Evolutionary conservation across 2,888 invertebrate genomes (phyloP), one percentile per base, ranked within the genome.

Genomic region (Anarsia innoxiella): DNA sequence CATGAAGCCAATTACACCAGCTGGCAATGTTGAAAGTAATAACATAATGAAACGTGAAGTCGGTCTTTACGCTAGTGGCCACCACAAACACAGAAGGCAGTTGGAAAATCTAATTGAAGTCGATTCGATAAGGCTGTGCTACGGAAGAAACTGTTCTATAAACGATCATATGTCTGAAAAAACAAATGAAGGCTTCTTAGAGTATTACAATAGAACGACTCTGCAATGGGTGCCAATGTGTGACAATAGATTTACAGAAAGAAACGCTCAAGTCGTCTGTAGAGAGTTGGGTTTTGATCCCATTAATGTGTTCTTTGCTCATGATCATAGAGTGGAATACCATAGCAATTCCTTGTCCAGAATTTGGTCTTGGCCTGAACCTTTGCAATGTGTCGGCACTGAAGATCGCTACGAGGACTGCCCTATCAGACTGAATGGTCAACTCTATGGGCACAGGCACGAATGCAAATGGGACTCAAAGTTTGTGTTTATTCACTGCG

Each of bases 151-250:
- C 56, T 93, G 93, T 53, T 85, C 88, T 0, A 80, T 86, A 1
- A 88, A 83, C 39, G 88, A 89, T 34, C 80, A 85, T 28, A 56
- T 72, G 8, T 68, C 78, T 10, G 80, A 82, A 32, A 77, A 70
- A 41, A 83, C 86, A 1, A 88, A 89, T 53, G 91, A 93, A 87
- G 98, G 98, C 3, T 99, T 97, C 59, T 71, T 99, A 41, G 97
- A 99, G 78, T 93, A 96, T 63, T 99, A 94, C 66, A 99, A 99
- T 61, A 89, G 88, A 50, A 99, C 99, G 1, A 97, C 97, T 0
- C 85, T 95, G 11, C 97, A 98, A 62, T 98, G 97, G 96, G 94
- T 97, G 23, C 96, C 99, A 0, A 91, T 98, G 78, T 99, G 99
- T 73, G 99, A 99, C 71, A 89, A 89, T 29, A 88, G 96, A 41